phyloP scores from a whole-genome alignment of 1,140 invertebrate genomes.

The Aphidius gifuensis region DNA sequence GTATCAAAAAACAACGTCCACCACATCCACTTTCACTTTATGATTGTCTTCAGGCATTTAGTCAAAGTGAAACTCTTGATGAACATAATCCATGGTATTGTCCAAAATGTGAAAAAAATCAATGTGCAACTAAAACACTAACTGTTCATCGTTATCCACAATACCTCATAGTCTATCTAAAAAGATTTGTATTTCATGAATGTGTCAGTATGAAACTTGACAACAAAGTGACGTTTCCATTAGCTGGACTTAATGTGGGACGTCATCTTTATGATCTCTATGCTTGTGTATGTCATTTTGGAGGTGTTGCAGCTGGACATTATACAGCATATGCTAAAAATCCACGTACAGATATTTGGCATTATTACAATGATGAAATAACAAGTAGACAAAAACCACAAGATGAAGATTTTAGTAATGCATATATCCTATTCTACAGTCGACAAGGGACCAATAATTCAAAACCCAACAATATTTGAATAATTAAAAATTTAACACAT shows the following conservation, averaged over 20 bases:
- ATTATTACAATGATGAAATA: slow-evolving; percentile 68
- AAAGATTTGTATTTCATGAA: slow-evolving; percentile 73
- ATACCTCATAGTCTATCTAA: slow-evolving; percentile 70
- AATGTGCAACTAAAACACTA: slow-evolving; percentile 69
- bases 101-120: slow-evolving; percentile 65
- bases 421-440: slow-evolving; percentile 70
- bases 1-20: slow-evolving; percentile 51
- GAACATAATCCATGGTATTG: slow-evolving; percentile 73
- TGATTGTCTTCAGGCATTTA: slow-evolving; percentile 70
- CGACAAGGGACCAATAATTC: slow-evolving; percentile 55
- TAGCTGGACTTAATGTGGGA: slow-evolving; percentile 58
- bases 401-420: slow-evolving; percentile 65
- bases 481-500: background rate
- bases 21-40: slow-evolving; percentile 61
- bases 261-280: slow-evolving; percentile 63
- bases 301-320: slow-evolving; percentile 70
- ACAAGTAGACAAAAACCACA: slow-evolving; percentile 61
- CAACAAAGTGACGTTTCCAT: slow-evolving; percentile 66
- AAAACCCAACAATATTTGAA: slow-evolving; percentile 53
- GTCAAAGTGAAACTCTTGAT: slow-evolving; percentile 68
- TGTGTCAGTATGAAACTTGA: slow-evolving; percentile 68
- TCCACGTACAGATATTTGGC: slow-evolving; percentile 62
- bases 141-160: slow-evolving; percentile 69
- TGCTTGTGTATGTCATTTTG: slow-evolving; percentile 70
- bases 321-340: slow-evolving; percentile 69